Conservation (phyloP, 1,140 invertebrate species). For the Drosophila bocki region DNA sequence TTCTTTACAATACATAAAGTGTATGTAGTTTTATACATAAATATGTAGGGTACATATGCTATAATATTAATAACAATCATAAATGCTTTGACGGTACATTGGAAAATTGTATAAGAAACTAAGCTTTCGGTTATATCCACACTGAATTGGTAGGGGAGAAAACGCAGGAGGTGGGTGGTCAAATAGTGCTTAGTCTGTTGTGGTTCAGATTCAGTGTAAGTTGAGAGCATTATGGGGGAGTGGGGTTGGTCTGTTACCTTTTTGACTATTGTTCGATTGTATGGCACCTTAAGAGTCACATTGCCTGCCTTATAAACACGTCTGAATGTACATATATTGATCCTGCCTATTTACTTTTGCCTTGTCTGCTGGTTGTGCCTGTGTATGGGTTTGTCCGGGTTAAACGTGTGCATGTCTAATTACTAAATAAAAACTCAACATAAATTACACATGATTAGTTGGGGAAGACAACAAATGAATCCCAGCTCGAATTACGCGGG, state of each 20-base stretch:
- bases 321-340: not conserved
- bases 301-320: slow-evolving; percentile 34
- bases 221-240: not conserved
- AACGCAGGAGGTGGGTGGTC: slow-evolving; percentile 1
- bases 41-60: slow-evolving; percentile 60
- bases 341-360: slow-evolving; percentile 20
- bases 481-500: slow-evolving; percentile 33
- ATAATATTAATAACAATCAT: slow-evolving; percentile 79
- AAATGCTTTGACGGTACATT: slow-evolving; percentile 83
- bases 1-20: slow-evolving; percentile 29
- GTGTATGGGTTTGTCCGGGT: slow-evolving; percentile 49
- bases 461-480: slow-evolving; percentile 73
- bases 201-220: slow-evolving; percentile 7
- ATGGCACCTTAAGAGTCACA: slow-evolving; percentile 80
- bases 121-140: slow-evolving; percentile 60
- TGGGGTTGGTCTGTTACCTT: slow-evolving; percentile 15
- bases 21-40: slow-evolving; percentile 22
- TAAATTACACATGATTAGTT: slow-evolving; percentile 73
- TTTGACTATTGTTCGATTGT: slow-evolving; percentile 67
- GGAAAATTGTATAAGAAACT: slow-evolving; percentile 76
- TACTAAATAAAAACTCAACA: slow-evolving; percentile 76
- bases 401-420: slow-evolving; percentile 56
- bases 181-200: slow-evolving; percentile 9
- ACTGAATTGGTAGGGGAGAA: slow-evolving; percentile 22
- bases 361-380: slow-evolving; percentile 7